Base-by-base conservation (phyloP, 2,888 invertebrate species). In the Patella ulyssiponensis region DNA sequence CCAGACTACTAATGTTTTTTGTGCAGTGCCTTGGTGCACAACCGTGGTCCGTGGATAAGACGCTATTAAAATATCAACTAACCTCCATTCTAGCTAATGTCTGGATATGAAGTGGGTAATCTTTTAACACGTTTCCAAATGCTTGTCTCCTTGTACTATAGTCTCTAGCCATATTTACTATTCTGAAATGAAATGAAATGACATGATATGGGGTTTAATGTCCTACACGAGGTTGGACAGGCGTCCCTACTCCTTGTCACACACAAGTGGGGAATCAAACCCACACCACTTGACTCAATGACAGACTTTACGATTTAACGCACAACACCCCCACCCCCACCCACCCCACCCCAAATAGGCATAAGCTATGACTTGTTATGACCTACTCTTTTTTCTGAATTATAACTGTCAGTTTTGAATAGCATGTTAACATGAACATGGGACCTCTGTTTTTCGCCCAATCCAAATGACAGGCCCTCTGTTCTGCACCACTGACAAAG, bases 81-180 rank as follows among this genome's bases (percentile, higher is more conserved):
- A 90, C 91, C 89, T 94, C 93, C 90, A 94, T 89, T 69, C 90
- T 86, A 3, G 93, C 92, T 58, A 94, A 83, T 9, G 92, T 93
- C 79, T 92, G 91, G 9, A 93, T 85, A 86, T 94, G 94, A n/a
- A 94, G 88, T 1, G 93, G 92, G 84, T 93, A 92, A 74, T 93
- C 89, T 73, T 87, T 88, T 52, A 93, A 89, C 2, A 82, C 80
- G 64, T 91, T 88, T 1, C 93, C 93, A 88, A 94, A 94, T 5
- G 93, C 93, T 52, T 82, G 81, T 64, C 94, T 87, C 54, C 91
- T 88, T 14, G 90, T 90, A 76, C 92, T 91, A 85, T 93, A 94
- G 84, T 93, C 93, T 73, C 93, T 87, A 0, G 93, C 92, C 73
- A 94, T 84, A 73, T 91, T 92, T 11, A 93, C 80, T 54, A 93